Evolutionary conservation across 2,113 vertebrate genomes (phyloP).

Genomic region (Camelus bactrianus): DNA sequence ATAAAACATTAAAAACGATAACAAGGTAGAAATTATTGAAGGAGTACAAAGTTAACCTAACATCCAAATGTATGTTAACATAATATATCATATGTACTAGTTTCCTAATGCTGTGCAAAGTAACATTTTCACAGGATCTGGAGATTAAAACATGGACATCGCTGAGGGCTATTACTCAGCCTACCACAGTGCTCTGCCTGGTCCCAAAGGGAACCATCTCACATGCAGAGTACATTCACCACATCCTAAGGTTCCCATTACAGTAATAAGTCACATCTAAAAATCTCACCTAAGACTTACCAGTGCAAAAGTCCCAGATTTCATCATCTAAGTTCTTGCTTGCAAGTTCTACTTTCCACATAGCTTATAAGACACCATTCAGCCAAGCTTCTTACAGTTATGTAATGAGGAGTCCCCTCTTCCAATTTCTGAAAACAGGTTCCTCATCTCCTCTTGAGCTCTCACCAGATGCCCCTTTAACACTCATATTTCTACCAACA

Average conservation of each 20-base stretch:
- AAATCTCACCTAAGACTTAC: neutral
- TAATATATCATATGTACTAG: neutral
- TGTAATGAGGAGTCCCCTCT: neutral
- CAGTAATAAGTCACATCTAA: neutral
- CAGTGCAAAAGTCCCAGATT: neutral
- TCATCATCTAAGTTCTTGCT: neutral
- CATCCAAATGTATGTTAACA: neutral
- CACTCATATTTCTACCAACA: neutral
- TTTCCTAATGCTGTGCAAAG: neutral
- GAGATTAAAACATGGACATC: neutral
- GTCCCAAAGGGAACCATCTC: neutral
- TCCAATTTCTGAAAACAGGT: neutral
- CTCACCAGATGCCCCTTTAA: neutral
- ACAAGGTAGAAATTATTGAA: neutral
- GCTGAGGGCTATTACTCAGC: neutral
- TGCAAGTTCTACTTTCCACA: neutral
- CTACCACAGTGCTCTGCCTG: neutral
- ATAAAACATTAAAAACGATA: neutral
- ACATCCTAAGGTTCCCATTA: neutral
- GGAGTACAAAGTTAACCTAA: neutral
- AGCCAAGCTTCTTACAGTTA: neutral
- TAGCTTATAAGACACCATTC: neutral
- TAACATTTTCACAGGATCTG: neutral
- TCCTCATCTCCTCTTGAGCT: neutral
- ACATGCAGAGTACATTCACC: neutral